Evolutionary conservation across 2,888 invertebrate genomes (phyloP), one percentile per base, ranked within the genome.

Genomic region (Phasia obesa): DNA sequence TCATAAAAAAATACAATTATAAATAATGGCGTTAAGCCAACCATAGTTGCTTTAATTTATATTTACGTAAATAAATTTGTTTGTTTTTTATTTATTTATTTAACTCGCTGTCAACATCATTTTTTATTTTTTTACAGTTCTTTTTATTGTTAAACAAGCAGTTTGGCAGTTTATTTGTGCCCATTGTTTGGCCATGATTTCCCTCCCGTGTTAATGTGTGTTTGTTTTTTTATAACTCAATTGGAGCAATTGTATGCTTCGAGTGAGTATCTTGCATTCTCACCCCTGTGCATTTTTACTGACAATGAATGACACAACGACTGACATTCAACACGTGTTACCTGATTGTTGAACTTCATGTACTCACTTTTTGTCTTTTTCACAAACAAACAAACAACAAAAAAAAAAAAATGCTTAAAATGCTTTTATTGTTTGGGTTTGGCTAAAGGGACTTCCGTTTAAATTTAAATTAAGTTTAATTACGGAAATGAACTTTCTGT

Each of bases 251-350:
- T 60, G 60, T 38, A 53, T n/a, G 38, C 21, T 31, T 59, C 15
- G 27, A 11, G 3, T 60, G 60, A 69, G 51, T 23, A 57, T 53
- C 9, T 49, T 49, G 49, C 38, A 38, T 75, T 78, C 70, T 76
- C 53, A 75, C 79, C 83, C 83, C 69, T 64, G 67, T 60, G 21
- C 55, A 42, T 21, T 38, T 35, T 44, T 19, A 44, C 11, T 64
- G 78, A 64, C 64, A 69, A 71, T 69, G 49, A 76, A 31, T 70
- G 69, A 42, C 59, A 67, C 55, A 71, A 23, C 75, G 53, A 67
- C 67, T 75, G 79, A 71, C 75, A 76, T 79, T 62, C 75, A 79
- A 83, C 83, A 83, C 83, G 83, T 79, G 83, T 79, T 79, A 67
- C 71, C 60, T 75, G 62, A 53, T 35, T 67, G 79, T 60, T 83